Evolutionary conservation across 1,140 invertebrate species (phyloP).

Genomic region (Bombyx mori): ASM3026992v2 NC_085110.1:15261001-15261500

Average conservation of each 20-base stretch:
- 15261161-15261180: constrained; percentile 1
- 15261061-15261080: no score
- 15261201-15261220: constrained; percentile 46
- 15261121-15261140: constrained; percentile 1
- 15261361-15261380: not conserved
- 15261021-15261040: no score
- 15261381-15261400: no score
- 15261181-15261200: constrained; percentile 21
- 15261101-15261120: no score
- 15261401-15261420: no score
- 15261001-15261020: no score
- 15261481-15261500: no score
- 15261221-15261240: constrained; percentile 52
- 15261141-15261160: constrained; percentile 2
- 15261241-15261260: constrained; percentile 31
- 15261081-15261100: no score
- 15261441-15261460: no score
- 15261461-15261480: no score
- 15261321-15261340: constrained; percentile 14
- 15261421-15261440: no score
- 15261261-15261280: constrained; percentile 21
- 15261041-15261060: no score
- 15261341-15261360: constrained; percentile 2
- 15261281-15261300: constrained; percentile 35
- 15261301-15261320: constrained; percentile 5